phyloP scores from a whole-genome alignment of 1,140 invertebrate genomes.

The Augochlora pura region DNA sequence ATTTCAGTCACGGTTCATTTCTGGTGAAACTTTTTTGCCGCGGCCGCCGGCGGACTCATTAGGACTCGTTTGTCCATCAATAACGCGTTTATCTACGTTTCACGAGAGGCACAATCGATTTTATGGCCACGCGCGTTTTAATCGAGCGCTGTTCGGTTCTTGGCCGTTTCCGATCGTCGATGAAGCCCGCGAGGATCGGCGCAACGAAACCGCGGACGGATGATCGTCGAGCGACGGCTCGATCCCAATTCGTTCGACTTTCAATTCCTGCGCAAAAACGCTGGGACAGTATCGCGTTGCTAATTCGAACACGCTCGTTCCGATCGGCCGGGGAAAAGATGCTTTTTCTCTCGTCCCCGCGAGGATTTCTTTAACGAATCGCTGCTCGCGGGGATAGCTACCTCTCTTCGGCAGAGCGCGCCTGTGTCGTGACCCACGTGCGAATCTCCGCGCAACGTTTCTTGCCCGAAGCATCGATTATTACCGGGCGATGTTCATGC shows the following conservation, averaged over 20 bases:
- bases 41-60: not conserved
- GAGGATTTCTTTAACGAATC: not conserved
- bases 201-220: not conserved
- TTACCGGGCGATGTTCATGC: no score
- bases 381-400: not conserved
- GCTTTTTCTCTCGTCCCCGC: not conserved
- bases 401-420: no score
- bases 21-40: not conserved
- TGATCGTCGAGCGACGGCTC: not conserved
- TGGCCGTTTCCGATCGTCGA: not conserved
- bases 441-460: not conserved
- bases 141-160: not conserved
- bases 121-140: not conserved
- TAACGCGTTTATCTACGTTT: conserved; percentile 19
- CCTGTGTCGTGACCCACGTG: not conserved
- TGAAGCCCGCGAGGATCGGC: not conserved
- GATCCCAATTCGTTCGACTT: not conserved
- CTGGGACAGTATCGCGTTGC: not conserved
- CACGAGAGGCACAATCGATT: conserved; percentile 5
- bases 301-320: conserved; percentile 1
- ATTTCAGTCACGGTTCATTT: conserved; percentile 22
- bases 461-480: no score
- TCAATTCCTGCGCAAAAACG: not conserved
- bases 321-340: not conserved
- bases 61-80: conserved; percentile 25